A percentile compares a stretch with the other conserved stretches of the same genome.
These are phyloP conservation scores for Rotaria magnacalcarata DNA, from an alignment of 2,888 invertebrate genomes.

Conservation along the genomic window DNA sequence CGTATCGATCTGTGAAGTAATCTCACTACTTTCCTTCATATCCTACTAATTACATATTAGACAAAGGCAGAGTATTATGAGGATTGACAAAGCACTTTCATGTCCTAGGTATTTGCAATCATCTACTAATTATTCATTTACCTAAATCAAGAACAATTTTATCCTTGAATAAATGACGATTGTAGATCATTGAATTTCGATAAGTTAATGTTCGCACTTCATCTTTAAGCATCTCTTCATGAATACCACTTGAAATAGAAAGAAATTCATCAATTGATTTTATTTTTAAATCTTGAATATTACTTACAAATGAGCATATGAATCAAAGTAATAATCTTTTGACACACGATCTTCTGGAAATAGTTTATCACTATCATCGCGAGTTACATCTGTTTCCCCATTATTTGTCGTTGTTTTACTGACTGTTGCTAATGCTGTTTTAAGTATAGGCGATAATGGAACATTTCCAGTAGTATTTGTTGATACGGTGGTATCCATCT, in stretches of 20 bases:
- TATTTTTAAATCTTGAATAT: not conserved
- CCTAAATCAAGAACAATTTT: conserved; percentile 93
- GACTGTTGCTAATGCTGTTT: conserved; percentile 34
- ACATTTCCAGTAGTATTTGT: not conserved
- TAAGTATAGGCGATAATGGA: conserved; percentile 1
- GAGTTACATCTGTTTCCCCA: not conserved
- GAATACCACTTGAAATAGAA: conserved; percentile 41
- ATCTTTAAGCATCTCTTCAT: conserved; percentile 94
- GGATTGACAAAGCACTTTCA: no score
- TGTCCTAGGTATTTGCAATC: no score
- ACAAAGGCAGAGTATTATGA: no score
- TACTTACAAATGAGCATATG: conserved; percentile 95
- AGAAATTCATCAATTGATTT: not conserved
- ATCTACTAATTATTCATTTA: not conserved
- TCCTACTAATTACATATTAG: no score
- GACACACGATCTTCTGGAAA: not conserved
- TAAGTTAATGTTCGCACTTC: conserved; percentile 96
- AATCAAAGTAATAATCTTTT: conserved; percentile 77
- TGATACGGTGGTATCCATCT: not conserved
- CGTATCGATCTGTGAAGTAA: no score
- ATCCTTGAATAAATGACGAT: conserved; percentile 89
- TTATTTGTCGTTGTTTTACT: not conserved
- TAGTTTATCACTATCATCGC: not conserved
- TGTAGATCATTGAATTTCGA: conserved; percentile 97
- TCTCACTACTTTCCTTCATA: no score